Conservation (phyloP, 2,888 invertebrate genomes). For the Epistrophe grossulariae region DNA sequence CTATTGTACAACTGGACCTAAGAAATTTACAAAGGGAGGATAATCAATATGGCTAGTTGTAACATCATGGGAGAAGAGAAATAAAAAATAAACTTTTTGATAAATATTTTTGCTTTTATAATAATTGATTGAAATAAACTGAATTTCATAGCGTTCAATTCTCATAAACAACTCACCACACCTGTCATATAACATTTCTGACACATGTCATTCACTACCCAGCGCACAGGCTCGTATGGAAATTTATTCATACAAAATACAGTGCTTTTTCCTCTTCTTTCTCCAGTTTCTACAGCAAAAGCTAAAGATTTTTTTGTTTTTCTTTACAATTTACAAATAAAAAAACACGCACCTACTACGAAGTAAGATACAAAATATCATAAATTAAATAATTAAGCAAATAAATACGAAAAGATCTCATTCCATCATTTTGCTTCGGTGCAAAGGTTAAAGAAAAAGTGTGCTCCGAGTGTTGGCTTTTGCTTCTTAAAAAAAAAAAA, state of each 20-base stretch:
- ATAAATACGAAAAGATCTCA: conserved; percentile 17
- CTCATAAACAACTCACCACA: conserved; percentile 35
- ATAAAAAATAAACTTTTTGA: too few species aligned
- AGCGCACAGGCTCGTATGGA: conserved; percentile 4
- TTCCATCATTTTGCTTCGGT: conserved; percentile 45
- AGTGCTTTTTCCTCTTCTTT: conserved; percentile 59
- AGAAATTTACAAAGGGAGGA: too few species aligned
- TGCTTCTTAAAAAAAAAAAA: background rate
- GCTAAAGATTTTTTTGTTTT: conserved; percentile 49
- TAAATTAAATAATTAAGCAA: conserved; percentile 13
- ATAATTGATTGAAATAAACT: conserved; percentile 16
- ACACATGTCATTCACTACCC: conserved; percentile 56
- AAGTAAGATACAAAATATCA: conserved; percentile 44
- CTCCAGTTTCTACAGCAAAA: conserved; percentile 48
- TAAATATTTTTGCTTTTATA: too few species aligned
- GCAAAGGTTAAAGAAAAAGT: conserved; percentile 51
- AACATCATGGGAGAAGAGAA: too few species aligned
- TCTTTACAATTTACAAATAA: conserved; percentile 13
- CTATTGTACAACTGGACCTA: too few species aligned
- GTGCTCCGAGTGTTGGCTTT: conserved; percentile 34
- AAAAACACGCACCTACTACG: conserved; percentile 13
- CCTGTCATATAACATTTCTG: conserved; percentile 53
- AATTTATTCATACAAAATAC: conserved; percentile 42
- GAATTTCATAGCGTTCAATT: conserved; percentile 4
- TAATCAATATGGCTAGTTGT: too few species aligned